phyloP scores from a whole-genome alignment of 2,888 invertebrate species.

The Sussaba pulchella region DNA sequence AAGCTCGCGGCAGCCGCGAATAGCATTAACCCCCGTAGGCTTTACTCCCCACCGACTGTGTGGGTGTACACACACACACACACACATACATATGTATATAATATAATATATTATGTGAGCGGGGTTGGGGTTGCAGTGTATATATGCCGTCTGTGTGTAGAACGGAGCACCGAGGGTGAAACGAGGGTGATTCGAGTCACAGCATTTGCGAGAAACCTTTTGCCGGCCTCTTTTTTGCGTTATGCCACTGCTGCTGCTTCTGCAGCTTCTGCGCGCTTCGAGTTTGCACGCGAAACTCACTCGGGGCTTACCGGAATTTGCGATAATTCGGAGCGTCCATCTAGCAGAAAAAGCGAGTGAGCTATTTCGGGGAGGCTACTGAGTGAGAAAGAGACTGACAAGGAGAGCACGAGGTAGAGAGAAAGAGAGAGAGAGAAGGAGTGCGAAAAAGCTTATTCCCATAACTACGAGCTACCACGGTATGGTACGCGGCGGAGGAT shows the following conservation, averaged over 20 bases:
- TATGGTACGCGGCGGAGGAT: constrained; percentile 56
- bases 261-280: too few relatives aligned
- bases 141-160: constrained; percentile 8
- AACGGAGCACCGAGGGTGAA: constrained; percentile 26
- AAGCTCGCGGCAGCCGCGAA: constrained; percentile 71
- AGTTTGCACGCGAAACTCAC: constrained; percentile 51
- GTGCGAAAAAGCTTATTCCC: constrained; percentile 44
- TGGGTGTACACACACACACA: too few relatives aligned
- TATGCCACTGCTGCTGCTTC: constrained; percentile 51
- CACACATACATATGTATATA: constrained; percentile 22
- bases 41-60: constrained; percentile 47
- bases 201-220: constrained; percentile 54
- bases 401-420: background rate
- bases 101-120: constrained; percentile 5
- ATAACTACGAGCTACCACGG: constrained; percentile 37
- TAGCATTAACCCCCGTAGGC: constrained; percentile 73
- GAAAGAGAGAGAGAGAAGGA: constrained; percentile 27
- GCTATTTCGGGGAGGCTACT: constrained; percentile 51
- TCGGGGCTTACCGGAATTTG: constrained; percentile 72
- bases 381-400: constrained; percentile 6
- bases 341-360: constrained; percentile 26
- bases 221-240: constrained; percentile 66
- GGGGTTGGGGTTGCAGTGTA: background rate
- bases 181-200: constrained; percentile 19
- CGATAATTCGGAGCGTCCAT: constrained; percentile 64